Conservation (phyloP, 2,113 vertebrate genomes). For the Erythrolamprus reginae region DNA sequence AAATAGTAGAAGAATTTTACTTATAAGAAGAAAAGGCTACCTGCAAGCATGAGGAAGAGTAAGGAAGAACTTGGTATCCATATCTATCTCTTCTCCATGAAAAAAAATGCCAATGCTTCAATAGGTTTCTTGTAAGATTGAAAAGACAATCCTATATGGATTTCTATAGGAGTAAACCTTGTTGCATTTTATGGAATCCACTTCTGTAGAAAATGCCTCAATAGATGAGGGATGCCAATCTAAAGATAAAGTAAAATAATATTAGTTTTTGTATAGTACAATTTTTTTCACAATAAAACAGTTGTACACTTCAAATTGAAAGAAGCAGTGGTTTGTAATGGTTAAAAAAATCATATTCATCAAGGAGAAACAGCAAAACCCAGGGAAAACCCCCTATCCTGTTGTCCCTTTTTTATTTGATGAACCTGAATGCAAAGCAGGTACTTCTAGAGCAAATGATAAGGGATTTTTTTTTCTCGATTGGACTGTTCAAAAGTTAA, state of each 20-base stretch:
- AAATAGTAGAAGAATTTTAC: not conserved
- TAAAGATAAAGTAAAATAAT: not conserved
- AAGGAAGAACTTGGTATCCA: not conserved
- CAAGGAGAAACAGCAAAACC: not conserved
- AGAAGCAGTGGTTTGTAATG: not conserved
- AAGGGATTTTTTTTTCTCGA: not conserved
- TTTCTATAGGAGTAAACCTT: not conserved
- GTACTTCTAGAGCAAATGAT: not conserved
- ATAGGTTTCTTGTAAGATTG: not conserved
- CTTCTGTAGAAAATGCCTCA: not conserved
- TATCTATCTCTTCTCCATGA: not conserved
- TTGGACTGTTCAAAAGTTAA: conserved; percentile 3
- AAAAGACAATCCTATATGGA: not conserved
- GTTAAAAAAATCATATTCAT: not conserved
- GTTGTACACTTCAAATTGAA: not conserved
- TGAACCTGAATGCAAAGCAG: not conserved
- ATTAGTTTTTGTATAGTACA: not conserved
- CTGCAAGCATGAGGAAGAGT: not conserved
- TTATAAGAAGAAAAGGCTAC: not conserved
- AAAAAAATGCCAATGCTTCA: not conserved
- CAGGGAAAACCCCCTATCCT: not conserved
- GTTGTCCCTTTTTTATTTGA: not conserved
- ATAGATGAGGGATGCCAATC: not conserved
- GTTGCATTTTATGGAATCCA: not conserved
- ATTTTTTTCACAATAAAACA: not conserved